Base-by-base conservation (phyloP, 2,888 invertebrate species). In the Plusia festucae region DNA sequence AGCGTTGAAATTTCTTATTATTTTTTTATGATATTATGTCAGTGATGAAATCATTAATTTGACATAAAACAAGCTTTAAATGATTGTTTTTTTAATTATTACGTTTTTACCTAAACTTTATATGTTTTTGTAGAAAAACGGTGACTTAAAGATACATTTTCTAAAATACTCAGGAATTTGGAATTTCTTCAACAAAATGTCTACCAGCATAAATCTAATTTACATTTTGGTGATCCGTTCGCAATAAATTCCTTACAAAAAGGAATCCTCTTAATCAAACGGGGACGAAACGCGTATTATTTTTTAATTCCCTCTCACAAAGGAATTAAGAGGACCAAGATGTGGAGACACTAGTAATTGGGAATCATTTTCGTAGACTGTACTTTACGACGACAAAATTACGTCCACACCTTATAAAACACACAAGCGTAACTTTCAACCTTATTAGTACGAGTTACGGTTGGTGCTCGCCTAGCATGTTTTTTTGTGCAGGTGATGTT, bases 281-380 rank as follows among this genome's bases (percentile, higher is more conserved):
- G 56, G 62, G 18, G 15, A 51, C 56, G 63, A 70, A 56, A 66
- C 67, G 49, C 68, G 67, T 78, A 71, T 76, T 81, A 77, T 79
- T 79, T 84, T 81, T 74, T 81, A 82, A 83, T 82, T 81, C 78
- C 63, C 68, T 60, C 63, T 79, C 66, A 75, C 82, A 84, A 84
- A 87, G 74, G 79, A 81, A 85, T 84, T 81, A 83, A 74, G 68
- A 65, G 75, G 69, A 61, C 65, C 62, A 77, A 82, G 78, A 75
- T 72, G 76, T 68, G 70, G 65, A 66, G 77, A 79, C 73, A 72
- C 64, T 76, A 77, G 77, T 83, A 84, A 86, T 85, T 83, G 79
- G 79, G 77, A 82, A 83, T 84, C 80, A 81, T 82, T 83, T 81
- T 76, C 74, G 76, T 64, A 65, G 78, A 67, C 68, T 65, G 67